Percentiles rank a stretch among this genome's conserved stretches.
Conservation (phyloP, 1,140 invertebrate genomes). For the Ganaspis sp. region DNA sequence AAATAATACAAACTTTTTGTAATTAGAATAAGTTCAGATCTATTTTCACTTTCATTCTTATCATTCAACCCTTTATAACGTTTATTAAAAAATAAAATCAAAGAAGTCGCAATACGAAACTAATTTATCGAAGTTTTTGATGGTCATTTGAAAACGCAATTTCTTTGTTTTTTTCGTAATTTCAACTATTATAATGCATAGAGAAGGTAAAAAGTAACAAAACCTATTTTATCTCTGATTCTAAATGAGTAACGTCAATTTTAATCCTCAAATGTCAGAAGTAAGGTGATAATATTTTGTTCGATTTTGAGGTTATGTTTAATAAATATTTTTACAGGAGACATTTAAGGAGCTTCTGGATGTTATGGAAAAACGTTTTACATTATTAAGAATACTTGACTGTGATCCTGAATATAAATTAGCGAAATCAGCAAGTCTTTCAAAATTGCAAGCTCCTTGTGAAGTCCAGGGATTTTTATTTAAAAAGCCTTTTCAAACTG, state of each 20-base stretch:
- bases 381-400: constrained; percentile 49
- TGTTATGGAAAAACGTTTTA: constrained; percentile 61
- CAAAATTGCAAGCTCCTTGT: constrained; percentile 48
- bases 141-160: too few species aligned
- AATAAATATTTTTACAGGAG: constrained; percentile 32
- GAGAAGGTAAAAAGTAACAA: not conserved
- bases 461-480: constrained; percentile 34
- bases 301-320: constrained; percentile 3
- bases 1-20: too few species aligned
- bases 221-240: not conserved
- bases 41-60: too few species aligned
- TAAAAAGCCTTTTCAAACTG: constrained; percentile 40
- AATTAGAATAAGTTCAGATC: too few species aligned
- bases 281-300: not conserved
- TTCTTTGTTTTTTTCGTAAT: too few species aligned
- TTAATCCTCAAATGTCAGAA: not conserved
- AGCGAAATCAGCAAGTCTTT: constrained; percentile 54
- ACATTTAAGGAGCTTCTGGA: constrained; percentile 37
- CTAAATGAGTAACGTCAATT: not conserved
- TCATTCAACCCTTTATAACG: too few species aligned
- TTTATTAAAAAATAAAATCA: too few species aligned
- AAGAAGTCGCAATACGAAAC: too few species aligned
- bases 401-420: constrained; percentile 44
- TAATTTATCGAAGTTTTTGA: too few species aligned
- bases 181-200: too few species aligned